Conservation (phyloP, 2,888 invertebrate species). For the Thumatha senex region DNA sequence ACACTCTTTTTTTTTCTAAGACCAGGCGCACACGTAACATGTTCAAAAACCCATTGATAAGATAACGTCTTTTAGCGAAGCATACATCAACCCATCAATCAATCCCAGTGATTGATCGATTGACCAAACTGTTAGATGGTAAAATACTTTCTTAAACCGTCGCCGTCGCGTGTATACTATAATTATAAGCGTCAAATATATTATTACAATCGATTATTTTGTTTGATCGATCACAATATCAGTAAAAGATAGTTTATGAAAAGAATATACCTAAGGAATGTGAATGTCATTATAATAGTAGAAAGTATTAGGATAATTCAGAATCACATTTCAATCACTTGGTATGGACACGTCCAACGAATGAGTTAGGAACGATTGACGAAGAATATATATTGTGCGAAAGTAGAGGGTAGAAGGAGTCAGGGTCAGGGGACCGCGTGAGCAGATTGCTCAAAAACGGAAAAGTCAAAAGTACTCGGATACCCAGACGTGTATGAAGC, state of each 20-base stretch:
- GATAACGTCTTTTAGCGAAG: slow-evolving; percentile 30
- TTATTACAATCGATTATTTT: slow-evolving; percentile 35
- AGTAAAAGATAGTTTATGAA: slow-evolving; percentile 19
- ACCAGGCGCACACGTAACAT: slow-evolving; percentile 5
- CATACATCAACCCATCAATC: slow-evolving; percentile 28
- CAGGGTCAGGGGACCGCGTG: no score
- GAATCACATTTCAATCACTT: no score
- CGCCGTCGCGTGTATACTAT: slow-evolving; percentile 25
- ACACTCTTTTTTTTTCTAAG: neutral
- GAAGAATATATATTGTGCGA: no score
- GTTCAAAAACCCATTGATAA: slow-evolving; percentile 16
- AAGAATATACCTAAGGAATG: no score
- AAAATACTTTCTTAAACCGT: slow-evolving; percentile 37
- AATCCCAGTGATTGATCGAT: slow-evolving; percentile 31
- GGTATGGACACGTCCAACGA: no score
- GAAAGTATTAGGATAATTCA: slow-evolving; percentile 19
- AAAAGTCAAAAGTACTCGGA: no score
- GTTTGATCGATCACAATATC: slow-evolving; percentile 36
- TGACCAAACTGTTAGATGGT: slow-evolving; percentile 26
- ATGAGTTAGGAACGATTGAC: no score
- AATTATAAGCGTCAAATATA: slow-evolving; percentile 15
- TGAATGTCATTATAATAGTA: slow-evolving; percentile 22
- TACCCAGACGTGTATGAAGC: no score
- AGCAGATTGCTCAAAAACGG: no score
- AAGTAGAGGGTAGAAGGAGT: no score